A percentile compares a stretch with the other conserved stretches of the same genome.
These are phyloP conservation scores for Malurus elegans DNA, from an alignment of 2,113 vertebrate species.

Conservation along the genomic window DNA sequence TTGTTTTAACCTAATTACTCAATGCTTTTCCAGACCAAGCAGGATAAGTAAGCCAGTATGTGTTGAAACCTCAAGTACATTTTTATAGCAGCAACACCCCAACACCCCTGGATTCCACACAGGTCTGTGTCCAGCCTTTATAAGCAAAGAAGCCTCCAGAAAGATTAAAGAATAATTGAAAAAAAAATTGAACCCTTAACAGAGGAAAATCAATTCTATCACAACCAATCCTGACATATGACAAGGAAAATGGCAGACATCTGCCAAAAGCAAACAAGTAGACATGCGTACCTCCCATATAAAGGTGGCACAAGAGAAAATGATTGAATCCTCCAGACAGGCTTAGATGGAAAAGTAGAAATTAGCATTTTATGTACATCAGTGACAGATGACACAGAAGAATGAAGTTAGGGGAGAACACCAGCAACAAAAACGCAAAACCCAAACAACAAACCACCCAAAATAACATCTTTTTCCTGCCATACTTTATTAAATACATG, in stretches of 20 bases:
- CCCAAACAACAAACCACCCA: background rate
- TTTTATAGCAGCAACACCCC: background rate
- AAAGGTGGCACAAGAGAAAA: background rate
- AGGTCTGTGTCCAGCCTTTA: background rate
- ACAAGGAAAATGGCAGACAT: slow-evolving; percentile 21
- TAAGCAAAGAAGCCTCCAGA: background rate
- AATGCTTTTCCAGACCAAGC: background rate
- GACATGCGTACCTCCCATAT: background rate
- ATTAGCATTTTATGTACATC: background rate
- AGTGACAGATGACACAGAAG: background rate
- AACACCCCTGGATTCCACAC: background rate
- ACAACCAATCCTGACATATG: background rate
- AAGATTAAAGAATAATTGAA: background rate
- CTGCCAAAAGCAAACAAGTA: background rate
- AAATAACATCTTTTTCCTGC: background rate
- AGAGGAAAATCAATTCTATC: background rate
- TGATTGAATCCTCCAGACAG: slow-evolving; percentile 5
- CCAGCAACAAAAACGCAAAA: background rate
- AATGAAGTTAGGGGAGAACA: background rate
- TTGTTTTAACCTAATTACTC: slow-evolving; percentile 26
- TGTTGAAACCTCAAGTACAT: background rate
- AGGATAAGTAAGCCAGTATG: background rate
- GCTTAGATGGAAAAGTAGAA: background rate
- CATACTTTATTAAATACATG: background rate
- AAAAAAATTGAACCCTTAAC: background rate